phyloP scores from a whole-genome alignment of 2,113 vertebrate genomes.

The Aphelocoma coerulescens region DNA sequence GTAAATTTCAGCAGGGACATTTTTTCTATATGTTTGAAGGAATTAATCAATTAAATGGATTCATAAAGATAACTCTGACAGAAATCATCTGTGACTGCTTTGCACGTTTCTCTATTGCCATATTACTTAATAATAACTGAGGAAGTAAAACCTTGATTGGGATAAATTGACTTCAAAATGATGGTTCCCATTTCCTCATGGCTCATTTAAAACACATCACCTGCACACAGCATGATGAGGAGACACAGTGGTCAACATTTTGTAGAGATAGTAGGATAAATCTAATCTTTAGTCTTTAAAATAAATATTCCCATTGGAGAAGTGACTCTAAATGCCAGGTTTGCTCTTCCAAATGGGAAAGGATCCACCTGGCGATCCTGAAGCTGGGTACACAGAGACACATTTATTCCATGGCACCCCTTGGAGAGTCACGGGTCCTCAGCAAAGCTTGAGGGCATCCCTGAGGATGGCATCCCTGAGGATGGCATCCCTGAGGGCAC shows the following conservation, averaged over 20 bases:
- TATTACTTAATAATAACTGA: neutral
- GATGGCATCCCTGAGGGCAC: neutral
- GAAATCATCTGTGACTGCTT: neutral
- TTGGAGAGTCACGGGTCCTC: rapidly evolving
- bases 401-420: neutral
- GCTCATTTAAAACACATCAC: neutral
- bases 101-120: neutral
- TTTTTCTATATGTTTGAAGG: neutral
- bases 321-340: neutral
- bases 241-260: neutral
- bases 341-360: neutral
- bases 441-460: neutral
- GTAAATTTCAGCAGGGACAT: neutral
- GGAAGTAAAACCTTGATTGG: neutral
- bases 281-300: neutral
- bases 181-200: neutral
- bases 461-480: neutral
- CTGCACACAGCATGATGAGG: neutral
- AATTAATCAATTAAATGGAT: neutral
- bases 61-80: neutral
- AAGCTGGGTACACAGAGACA: neutral
- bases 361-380: neutral
- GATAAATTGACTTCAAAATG: neutral
- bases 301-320: neutral
- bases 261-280: neutral